phyloP scores from a whole-genome alignment of 2,113 vertebrate species.

The Calidris pugnax region DNA sequence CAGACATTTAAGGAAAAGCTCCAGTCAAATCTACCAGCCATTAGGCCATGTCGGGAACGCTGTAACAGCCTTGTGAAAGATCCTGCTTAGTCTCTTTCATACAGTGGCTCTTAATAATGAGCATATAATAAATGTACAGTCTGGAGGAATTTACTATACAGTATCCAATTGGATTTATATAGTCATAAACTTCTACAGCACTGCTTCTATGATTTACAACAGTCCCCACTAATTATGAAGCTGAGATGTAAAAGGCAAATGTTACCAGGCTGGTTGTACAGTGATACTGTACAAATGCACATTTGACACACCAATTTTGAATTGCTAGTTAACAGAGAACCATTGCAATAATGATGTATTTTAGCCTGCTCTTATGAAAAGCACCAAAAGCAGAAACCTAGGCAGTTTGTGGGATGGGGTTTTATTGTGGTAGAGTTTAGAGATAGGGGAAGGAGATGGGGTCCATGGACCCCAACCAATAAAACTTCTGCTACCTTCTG shows the following conservation, averaged over 20 bases:
- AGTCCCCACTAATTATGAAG: constrained; percentile 61
- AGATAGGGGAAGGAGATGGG: not conserved
- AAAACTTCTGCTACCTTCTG: not conserved
- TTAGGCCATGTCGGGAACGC: constrained; percentile 62
- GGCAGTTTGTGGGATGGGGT: not conserved
- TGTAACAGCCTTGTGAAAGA: constrained; percentile 39
- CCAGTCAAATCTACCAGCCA: constrained; percentile 27
- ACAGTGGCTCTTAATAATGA: constrained; percentile 68
- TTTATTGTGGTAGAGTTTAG: not conserved
- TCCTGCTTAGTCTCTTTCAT: constrained; percentile 40
- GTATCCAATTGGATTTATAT: constrained; percentile 70
- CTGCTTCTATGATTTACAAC: constrained; percentile 70
- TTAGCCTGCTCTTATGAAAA: not conserved
- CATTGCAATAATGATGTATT: not conserved
- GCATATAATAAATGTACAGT: constrained; percentile 69
- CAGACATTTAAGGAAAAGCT: constrained; percentile 26
- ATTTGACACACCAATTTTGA: not conserved
- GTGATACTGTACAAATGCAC: not conserved
- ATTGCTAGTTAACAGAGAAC: constrained; percentile 17
- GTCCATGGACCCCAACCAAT: not conserved
- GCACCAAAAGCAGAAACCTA: not conserved
- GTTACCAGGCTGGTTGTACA: constrained; percentile 24
- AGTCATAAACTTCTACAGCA: constrained; percentile 71
- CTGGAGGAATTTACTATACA: constrained; percentile 68
- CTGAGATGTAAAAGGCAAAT: constrained; percentile 35